These are phyloP conservation scores for Apodemus sylvaticus DNA, from an alignment of 2,113 vertebrate species.

Conservation along the genomic window DNA sequence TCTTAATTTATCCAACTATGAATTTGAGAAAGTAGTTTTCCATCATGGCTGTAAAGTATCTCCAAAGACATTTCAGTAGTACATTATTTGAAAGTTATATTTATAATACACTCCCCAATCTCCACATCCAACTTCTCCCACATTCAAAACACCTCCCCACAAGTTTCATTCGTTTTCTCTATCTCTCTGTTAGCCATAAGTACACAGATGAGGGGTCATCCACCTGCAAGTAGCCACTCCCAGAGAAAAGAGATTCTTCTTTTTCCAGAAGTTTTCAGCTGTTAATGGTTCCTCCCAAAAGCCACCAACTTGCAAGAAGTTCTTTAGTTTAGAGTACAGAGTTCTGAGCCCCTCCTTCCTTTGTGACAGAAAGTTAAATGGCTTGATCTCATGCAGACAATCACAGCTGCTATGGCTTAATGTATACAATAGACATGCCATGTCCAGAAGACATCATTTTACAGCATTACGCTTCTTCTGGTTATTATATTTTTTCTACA, in stretches of 20 bases:
- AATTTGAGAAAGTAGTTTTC: background rate
- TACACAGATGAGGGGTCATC: background rate
- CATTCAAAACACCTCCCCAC: background rate
- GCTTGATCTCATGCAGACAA: background rate
- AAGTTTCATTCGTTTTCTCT: background rate
- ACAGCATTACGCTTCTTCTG: background rate
- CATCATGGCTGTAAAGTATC: background rate
- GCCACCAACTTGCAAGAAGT: background rate
- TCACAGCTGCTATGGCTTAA: background rate
- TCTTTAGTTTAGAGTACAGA: too few species aligned
- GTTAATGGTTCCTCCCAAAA: background rate
- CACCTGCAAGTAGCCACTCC: background rate
- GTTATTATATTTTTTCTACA: background rate
- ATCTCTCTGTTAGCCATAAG: background rate
- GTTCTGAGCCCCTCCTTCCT: background rate
- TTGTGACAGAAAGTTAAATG: background rate
- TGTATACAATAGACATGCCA: background rate
- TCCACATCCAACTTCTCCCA: background rate
- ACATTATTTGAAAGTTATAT: background rate
- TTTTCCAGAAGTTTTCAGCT: background rate
- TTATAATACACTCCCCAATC: background rate
- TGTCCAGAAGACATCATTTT: background rate
- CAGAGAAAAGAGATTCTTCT: background rate
- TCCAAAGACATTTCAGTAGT: background rate
- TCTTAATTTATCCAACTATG: background rate